Conservation (phyloP, 2,113 vertebrate genomes). For the Madoqua kirkii region DNA sequence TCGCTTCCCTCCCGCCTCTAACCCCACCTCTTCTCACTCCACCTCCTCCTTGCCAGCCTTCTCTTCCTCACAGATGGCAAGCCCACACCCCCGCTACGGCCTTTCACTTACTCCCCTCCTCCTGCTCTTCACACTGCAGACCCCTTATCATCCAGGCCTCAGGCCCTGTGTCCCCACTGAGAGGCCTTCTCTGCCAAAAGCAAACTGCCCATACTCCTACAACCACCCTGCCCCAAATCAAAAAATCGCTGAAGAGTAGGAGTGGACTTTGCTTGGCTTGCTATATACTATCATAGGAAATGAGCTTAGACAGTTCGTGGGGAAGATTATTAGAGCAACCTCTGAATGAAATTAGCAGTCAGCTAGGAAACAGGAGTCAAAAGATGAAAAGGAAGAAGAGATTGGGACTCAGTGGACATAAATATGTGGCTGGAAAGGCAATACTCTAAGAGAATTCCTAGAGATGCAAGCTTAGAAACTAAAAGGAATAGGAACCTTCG, state of each 20-base stretch:
- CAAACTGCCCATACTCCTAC: neutral
- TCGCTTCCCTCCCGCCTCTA: neutral
- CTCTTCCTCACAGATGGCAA: neutral
- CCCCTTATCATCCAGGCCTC: neutral
- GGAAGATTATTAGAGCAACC: neutral
- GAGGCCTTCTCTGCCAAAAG: neutral
- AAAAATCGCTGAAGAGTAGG: neutral
- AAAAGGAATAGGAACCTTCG: neutral
- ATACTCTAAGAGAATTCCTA: neutral
- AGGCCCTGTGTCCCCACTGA: neutral
- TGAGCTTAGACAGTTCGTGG: neutral
- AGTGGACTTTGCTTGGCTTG: neutral
- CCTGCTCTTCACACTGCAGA: neutral
- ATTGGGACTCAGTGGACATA: neutral
- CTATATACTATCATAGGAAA: neutral
- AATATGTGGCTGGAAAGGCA: neutral
- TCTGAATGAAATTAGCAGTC: neutral
- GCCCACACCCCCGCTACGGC: rapidly evolving
- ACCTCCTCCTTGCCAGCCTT: neutral
- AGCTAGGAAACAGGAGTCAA: neutral
- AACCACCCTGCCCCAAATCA: neutral
- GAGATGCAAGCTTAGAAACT: neutral
- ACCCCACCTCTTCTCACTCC: neutral
- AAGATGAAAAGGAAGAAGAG: neutral
- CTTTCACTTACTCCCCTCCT: neutral